These are phyloP conservation scores for Eulithis prunata DNA, from an alignment of 2,888 invertebrate genomes.

Conservation along the genomic window DNA sequence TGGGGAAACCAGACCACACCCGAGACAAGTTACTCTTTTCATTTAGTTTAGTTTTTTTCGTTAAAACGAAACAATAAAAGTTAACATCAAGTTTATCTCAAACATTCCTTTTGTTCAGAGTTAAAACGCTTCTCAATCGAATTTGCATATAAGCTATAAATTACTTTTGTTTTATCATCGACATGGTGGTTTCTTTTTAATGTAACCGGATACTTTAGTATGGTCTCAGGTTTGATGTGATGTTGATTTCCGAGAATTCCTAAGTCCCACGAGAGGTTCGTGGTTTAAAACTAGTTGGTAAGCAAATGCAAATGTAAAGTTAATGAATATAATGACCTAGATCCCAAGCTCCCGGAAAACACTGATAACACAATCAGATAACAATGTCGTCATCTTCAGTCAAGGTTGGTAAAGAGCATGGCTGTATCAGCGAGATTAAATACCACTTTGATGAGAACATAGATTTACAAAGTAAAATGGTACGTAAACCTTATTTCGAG, in stretches of 20 bases:
- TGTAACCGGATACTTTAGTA: conserved; percentile 19
- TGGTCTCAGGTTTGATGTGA: conserved; percentile 3
- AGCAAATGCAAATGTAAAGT: too few species aligned
- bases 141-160: conserved; percentile 16
- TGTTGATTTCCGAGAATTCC: neutral
- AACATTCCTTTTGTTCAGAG: conserved; percentile 3
- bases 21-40: too few species aligned
- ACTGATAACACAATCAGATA: conserved; percentile 32
- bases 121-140: conserved; percentile 3
- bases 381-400: conserved; percentile 53
- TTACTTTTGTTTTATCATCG: conserved; percentile 19
- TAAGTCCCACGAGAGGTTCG: neutral
- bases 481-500: neutral
- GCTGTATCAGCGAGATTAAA: conserved; percentile 55
- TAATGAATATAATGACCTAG: conserved; percentile 21
- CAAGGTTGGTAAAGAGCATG: conserved; percentile 61
- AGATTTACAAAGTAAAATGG: conserved; percentile 30
- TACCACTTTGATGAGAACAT: conserved; percentile 47
- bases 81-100: conserved; percentile 4
- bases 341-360: conserved; percentile 34
- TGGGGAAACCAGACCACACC: too few species aligned
- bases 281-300: too few species aligned
- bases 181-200: conserved; percentile 8
- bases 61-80: too few species aligned
- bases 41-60: too few species aligned